phyloP scores from a whole-genome alignment of 1,140 invertebrate species.

The Rhyacophila brunnea region DNA sequence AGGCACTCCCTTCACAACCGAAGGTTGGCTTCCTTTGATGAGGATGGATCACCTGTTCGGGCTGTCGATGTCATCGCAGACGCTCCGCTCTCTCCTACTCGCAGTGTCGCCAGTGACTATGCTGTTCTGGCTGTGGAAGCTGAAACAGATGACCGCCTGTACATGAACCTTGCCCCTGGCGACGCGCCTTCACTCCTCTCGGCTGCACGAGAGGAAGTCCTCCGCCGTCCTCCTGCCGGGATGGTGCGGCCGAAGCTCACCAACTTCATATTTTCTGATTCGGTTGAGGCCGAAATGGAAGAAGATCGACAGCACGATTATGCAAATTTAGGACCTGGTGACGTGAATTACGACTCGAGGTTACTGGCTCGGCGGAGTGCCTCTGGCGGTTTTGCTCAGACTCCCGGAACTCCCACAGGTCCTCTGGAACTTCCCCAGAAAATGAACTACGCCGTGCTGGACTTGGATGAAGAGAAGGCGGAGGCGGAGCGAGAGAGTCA shows the following conservation, averaged over 20 bases:
- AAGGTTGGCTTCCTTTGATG: conserved; percentile 47
- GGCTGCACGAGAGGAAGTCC: conserved; percentile 19
- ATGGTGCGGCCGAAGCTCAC: conserved; percentile 2
- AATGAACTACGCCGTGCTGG: conserved; percentile 34
- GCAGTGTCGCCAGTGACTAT: conserved; percentile 52
- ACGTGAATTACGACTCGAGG: conserved; percentile 37
- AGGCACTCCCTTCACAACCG: conserved; percentile 47
- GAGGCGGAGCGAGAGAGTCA: conserved; percentile 40
- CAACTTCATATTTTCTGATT: conserved; percentile 36
- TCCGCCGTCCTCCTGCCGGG: not conserved
- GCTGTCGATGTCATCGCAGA: conserved; percentile 16
- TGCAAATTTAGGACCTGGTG: conserved; percentile 40
- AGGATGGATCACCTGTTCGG: conserved; percentile 41
- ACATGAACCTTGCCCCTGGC: conserved; percentile 65
- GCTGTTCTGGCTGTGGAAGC: conserved; percentile 52
- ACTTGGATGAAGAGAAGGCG: conserved; percentile 37
- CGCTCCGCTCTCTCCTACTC: conserved; percentile 44
- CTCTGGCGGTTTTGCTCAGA: conserved; percentile 41
- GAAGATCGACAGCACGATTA: conserved; percentile 43
- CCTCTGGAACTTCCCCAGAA: conserved; percentile 31
- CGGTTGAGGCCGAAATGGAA: conserved; percentile 31
- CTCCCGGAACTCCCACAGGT: conserved; percentile 17
- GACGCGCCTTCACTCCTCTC: conserved; percentile 11
- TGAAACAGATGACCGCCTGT: conserved; percentile 53
- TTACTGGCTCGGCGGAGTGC: conserved; percentile 40